Base-by-base conservation (phyloP, 2,113 vertebrate species). In the Dipodomys spectabilis region DNA sequence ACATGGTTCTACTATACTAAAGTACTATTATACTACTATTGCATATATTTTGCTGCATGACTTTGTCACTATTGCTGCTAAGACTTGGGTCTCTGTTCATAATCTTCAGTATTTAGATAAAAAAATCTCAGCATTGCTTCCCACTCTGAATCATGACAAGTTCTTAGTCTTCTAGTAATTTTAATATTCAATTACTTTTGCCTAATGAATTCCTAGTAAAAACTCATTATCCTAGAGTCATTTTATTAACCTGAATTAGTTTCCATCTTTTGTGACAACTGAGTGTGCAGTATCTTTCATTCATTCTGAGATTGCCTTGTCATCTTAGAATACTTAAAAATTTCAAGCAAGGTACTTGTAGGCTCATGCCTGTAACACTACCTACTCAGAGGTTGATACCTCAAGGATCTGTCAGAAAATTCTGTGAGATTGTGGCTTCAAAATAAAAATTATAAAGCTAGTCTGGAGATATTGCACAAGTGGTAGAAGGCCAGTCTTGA, bases 121-220 rank as follows among this genome's bases (percentile, higher is more conserved):
- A 30, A 94, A 94, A 82, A 75, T 90, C 0, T 93, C 60, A 94
- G n/a, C 62, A 68, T 74, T 71, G 5, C 7, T 82, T 90, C 32
- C 23, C 9, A 82, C 15, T 83, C 19, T 82, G 39, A 93, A 84
- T 80, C 25, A 92, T 89, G 60, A 60, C 15, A 93, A n/a, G 5
- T 53, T 84, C 44, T 82, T 39, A 84, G 60, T 77, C 23, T 79
- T 73, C 80, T 45, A 84, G 27, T 23, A 82, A 12, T 67, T 90
- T 67, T 30, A 74, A 35, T 35, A 82, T 75, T 78, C 32, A 91
- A 45, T 84, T 5, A 30, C 20, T 94, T 84, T 68, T 82, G 39
- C 32, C 45, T 49, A 92, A 81, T 65, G n/a, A 88, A 23, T 62
- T 4, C 3, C 74, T 64, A 86, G 8, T 82, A 73, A 88, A 85